Conservation (phyloP, 2,113 vertebrate species). For the Grallaria varia region DNA sequence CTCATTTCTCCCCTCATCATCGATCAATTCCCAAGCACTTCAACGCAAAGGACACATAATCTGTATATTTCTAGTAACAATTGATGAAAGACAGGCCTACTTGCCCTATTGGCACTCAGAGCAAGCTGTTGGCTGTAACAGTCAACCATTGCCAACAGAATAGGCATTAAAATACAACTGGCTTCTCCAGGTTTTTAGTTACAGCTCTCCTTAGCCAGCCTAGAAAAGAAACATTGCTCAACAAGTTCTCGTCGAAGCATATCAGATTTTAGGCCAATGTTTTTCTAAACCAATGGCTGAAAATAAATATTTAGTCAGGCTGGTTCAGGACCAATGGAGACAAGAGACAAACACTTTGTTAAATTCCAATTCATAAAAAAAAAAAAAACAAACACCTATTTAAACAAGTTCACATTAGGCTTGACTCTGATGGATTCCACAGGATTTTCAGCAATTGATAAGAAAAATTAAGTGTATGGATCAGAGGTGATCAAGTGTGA, state of each 20-base stretch:
- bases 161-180: background rate
- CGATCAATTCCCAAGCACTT: background rate
- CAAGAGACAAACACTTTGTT: background rate
- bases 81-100: background rate
- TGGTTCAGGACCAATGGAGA: background rate
- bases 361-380: background rate
- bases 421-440: background rate
- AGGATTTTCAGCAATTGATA: background rate
- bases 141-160: background rate
- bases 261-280: background rate
- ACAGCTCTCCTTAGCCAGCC: background rate
- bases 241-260: background rate
- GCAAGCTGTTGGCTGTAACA: background rate
- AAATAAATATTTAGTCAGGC: slow-evolving; percentile 12
- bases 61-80: background rate
- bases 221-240: background rate
- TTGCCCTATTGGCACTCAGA: background rate
- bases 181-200: background rate
- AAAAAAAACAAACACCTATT: background rate
- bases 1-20: background rate
- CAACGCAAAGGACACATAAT: background rate
- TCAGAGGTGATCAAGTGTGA: background rate
- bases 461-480: background rate
- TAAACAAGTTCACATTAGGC: background rate
- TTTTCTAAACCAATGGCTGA: background rate